Evolutionary conservation across 2,797 vertebrate species (phyloP), one percentile per base, ranked within the genome.

Genomic region (Crypturellus tataupa): DNA sequence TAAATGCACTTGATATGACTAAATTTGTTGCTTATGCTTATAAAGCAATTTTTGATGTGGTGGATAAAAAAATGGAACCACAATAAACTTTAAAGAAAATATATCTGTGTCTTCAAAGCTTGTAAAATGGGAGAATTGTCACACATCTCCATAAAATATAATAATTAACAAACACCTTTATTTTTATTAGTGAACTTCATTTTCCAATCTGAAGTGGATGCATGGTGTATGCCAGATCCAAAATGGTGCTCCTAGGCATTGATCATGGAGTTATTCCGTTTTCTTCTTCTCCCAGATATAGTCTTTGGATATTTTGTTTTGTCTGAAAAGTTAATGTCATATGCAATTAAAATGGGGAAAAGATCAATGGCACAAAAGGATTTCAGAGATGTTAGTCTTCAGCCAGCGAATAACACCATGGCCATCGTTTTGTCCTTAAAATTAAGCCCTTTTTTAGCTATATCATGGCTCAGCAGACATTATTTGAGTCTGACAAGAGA

Each of bases 11-110:
- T 80, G 46, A 83, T 85, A 63, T 40, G 72, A 86, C 72, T 83
- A 89, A 82, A 91, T 91, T 80, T 93, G 56, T 93, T 94, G 79
- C 25, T 83, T 46, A 40, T 82, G 69, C 37, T 91, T 81, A 73
- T 76, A 85, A 90, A 33, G 44, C 29, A 94, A n/a, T 85, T 83
- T 87, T 75, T 93, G 72, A 89, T 68, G n/a, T 53, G 84, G 85
- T 27, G 16, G 67, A 89, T 55, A 64, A 87, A 86, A 72, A 80
- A 31, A 10, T 20, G 51, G 51, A 94, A 85, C 12, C 13, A 60
- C 19, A 42, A 73, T 25, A 89, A 85, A 64, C 53, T 87, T 88
- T 80, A 19, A 33, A 58, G 39, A 58, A 89, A 83, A 71, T 65
- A 27, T 40, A 40, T 8, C 40, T 55, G 10, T 14, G 20, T 33